These are phyloP conservation scores for Eulemur mongoz DNA, from an alignment of 2,797 vertebrate genomes.

Conservation along the genomic window DNA sequence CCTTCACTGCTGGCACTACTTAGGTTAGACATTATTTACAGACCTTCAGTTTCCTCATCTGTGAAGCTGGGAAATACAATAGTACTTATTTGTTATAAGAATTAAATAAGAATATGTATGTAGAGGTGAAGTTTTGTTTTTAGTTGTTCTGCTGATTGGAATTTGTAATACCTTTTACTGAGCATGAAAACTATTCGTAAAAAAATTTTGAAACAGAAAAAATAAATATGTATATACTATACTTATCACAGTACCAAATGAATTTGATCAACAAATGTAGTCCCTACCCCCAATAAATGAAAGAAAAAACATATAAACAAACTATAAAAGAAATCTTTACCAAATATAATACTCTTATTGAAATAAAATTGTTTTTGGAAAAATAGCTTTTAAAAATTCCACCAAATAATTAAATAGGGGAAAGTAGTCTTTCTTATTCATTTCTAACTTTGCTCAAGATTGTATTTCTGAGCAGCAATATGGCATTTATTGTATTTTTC, in stretches of 20 bases:
- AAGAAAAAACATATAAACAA: background rate
- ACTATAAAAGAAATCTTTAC: background rate
- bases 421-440: background rate
- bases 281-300: background rate
- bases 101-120: background rate
- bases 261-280: background rate
- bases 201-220: constrained; percentile 65
- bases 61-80: background rate
- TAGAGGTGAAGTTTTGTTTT: constrained; percentile 67
- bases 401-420: background rate
- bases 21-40: accelerated
- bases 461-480: background rate
- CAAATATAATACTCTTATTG: background rate
- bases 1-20: background rate
- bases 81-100: background rate
- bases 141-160: constrained; percentile 67
- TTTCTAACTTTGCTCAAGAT: background rate
- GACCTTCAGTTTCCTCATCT: background rate
- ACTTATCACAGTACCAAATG: background rate
- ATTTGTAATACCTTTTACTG: constrained; percentile 68
- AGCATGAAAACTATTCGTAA: constrained; percentile 78
- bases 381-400: background rate
- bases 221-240: background rate
- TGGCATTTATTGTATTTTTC: background rate
- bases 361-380: background rate